Evolutionary conservation across 2,888 invertebrate genomes (phyloP).

Genomic region (Cosmia pyralina): DNA sequence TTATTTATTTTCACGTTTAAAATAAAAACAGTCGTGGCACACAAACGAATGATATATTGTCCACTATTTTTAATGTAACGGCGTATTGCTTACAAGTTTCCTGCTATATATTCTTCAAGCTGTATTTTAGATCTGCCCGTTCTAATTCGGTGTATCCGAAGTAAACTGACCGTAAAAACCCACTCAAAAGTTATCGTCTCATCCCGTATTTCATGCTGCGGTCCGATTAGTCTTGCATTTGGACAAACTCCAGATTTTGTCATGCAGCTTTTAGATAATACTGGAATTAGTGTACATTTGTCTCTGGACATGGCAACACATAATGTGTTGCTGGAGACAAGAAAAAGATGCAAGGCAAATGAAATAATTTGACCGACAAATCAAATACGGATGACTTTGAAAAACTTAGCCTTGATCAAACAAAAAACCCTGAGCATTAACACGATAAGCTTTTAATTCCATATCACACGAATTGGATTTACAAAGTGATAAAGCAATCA

Average conservation of each 20-base stretch:
- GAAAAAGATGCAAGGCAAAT: not conserved
- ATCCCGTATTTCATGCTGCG: slow-evolving; percentile 27
- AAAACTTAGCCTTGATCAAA: not conserved
- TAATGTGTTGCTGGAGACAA: not conserved
- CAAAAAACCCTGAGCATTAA: not conserved
- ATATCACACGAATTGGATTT: slow-evolving; percentile 6
- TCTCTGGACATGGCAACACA: slow-evolving; percentile 1
- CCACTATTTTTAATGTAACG: slow-evolving; percentile 48
- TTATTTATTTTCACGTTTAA: slow-evolving; percentile 41
- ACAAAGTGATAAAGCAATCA: slow-evolving; percentile 1
- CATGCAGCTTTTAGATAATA: slow-evolving; percentile 46
- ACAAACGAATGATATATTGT: slow-evolving; percentile 45
- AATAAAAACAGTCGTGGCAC: slow-evolving; percentile 40
- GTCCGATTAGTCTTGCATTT: slow-evolving; percentile 33
- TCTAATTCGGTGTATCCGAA: slow-evolving; percentile 53
- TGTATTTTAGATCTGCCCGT: slow-evolving; percentile 32
- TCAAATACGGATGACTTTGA: not conserved
- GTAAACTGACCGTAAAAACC: slow-evolving; percentile 48
- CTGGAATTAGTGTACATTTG: slow-evolving; percentile 39
- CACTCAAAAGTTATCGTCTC: slow-evolving; percentile 21
- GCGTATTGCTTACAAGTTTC: slow-evolving; percentile 45
- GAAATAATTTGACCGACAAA: not conserved
- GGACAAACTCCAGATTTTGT: slow-evolving; percentile 56
- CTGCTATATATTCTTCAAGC: slow-evolving; percentile 28
- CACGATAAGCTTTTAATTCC: not conserved